Evolutionary conservation across 37 sponge, comb jelly and placozoan species (phyloP).

Genomic region (Petrosia ficiformis): DNA sequence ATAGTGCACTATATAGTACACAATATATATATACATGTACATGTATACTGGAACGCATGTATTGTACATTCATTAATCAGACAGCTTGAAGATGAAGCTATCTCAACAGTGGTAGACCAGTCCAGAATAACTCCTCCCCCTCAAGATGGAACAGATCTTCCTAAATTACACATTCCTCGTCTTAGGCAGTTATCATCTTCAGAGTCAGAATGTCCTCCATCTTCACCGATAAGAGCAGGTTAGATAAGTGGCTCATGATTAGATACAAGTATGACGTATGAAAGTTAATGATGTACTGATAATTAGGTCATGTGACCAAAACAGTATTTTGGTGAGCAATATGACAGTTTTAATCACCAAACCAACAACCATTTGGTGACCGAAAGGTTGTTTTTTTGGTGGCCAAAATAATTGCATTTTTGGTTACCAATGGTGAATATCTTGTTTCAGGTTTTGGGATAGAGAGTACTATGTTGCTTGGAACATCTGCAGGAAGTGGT

Average conservation of each 20-base stretch:
- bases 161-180: neutral
- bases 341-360: too few relatives aligned
- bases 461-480: conserved; percentile 4
- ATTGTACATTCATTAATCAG: neutral
- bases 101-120: neutral
- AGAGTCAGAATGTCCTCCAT: conserved; percentile 19
- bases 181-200: conserved; percentile 6
- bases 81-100: neutral
- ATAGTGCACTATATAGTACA: too few relatives aligned
- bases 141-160: neutral
- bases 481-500: conserved; percentile 4
- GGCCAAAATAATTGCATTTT: too few relatives aligned
- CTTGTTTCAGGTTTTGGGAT: too few relatives aligned
- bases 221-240: conserved; percentile 29
- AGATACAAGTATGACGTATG: neutral
- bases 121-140: neutral
- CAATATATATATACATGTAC: too few relatives aligned
- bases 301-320: conserved; percentile 6
- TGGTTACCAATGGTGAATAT: too few relatives aligned
- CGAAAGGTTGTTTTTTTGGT: too few relatives aligned
- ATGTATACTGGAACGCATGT: too few relatives aligned
- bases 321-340: too few relatives aligned
- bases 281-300: neutral
- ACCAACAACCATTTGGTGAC: too few relatives aligned
- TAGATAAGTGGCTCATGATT: conserved; percentile 8